phyloP scores from a whole-genome alignment of 2,888 invertebrate species.

The Lacanobia wlatinum region DNA sequence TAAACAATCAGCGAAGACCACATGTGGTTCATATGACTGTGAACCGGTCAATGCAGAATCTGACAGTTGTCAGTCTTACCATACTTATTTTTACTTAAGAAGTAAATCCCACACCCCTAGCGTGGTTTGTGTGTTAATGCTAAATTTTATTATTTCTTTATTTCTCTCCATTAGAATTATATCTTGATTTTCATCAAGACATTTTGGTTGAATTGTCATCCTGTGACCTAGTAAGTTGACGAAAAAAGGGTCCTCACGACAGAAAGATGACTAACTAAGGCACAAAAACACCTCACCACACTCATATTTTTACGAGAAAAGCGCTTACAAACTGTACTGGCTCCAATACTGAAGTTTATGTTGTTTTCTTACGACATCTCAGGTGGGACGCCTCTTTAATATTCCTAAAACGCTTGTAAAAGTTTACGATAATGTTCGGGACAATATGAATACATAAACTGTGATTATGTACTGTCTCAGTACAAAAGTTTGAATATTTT shows the following conservation, averaged over 20 bases:
- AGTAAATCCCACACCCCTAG: too few relatives aligned
- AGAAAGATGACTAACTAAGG: not conserved
- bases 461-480: slow-evolving; percentile 17
- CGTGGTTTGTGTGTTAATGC: too few relatives aligned
- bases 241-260: not conserved
- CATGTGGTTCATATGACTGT: too few relatives aligned
- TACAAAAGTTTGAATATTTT: slow-evolving; percentile 14
- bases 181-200: not conserved
- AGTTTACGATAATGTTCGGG: slow-evolving; percentile 31
- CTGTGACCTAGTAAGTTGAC: not conserved
- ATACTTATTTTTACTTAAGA: too few relatives aligned
- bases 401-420: slow-evolving; percentile 46
- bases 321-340: slow-evolving; percentile 1
- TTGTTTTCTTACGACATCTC: slow-evolving; percentile 39
- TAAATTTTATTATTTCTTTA: too few relatives aligned
- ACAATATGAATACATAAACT: slow-evolving; percentile 26
- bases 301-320: slow-evolving; percentile 37
- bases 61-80: too few relatives aligned
- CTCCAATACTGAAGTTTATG: slow-evolving; percentile 38
- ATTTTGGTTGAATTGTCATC: too few relatives aligned
- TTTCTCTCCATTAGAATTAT: too few relatives aligned
- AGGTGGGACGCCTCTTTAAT: slow-evolving; percentile 39
- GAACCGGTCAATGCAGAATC: too few relatives aligned
- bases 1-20: too few relatives aligned
- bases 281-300: slow-evolving; percentile 23